A percentile compares a stretch with the other conserved stretches of the same genome.
Evolutionary conservation across 2,113 vertebrate species (phyloP).

Genomic region (Callithrix jacchus): DNA sequence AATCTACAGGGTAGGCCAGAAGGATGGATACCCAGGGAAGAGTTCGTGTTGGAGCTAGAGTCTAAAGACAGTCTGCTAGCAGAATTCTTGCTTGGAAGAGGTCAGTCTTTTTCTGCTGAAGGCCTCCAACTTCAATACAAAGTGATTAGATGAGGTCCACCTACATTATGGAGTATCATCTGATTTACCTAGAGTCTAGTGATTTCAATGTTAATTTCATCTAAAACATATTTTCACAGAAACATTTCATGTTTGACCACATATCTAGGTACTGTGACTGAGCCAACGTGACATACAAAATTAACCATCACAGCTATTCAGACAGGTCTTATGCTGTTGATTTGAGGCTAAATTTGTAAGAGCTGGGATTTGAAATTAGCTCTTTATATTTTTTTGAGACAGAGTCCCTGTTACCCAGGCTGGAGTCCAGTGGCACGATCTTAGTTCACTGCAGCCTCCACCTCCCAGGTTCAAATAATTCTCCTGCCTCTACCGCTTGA

Average conservation of each 20-base stretch:
- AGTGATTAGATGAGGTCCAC: not conserved
- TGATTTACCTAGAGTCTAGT: not conserved
- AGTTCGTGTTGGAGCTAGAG: not conserved
- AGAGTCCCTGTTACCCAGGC: too few relatives aligned
- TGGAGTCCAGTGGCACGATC: too few relatives aligned
- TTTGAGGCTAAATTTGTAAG: conserved; percentile 16
- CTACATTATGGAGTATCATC: not conserved
- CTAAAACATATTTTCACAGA: not conserved
- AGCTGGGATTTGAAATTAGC: not conserved
- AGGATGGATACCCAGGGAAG: not conserved
- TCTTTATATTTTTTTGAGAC: not conserved
- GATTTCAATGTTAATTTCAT: not conserved
- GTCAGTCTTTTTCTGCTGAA: not conserved
- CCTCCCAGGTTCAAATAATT: too few relatives aligned
- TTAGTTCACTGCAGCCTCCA: too few relatives aligned
- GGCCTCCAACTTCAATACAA: not conserved
- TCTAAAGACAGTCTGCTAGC: not conserved
- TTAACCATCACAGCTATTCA: not conserved
- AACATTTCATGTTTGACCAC: not conserved
- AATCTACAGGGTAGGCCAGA: not conserved
- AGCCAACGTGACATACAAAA: not conserved
- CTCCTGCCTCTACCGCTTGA: too few relatives aligned
- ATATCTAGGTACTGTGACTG: not conserved
- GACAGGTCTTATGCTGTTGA: not conserved
- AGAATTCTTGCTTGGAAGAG: not conserved